Conservation (phyloP, 2,797 vertebrate species). For the Sebastiscus albofasciatus region DNA sequence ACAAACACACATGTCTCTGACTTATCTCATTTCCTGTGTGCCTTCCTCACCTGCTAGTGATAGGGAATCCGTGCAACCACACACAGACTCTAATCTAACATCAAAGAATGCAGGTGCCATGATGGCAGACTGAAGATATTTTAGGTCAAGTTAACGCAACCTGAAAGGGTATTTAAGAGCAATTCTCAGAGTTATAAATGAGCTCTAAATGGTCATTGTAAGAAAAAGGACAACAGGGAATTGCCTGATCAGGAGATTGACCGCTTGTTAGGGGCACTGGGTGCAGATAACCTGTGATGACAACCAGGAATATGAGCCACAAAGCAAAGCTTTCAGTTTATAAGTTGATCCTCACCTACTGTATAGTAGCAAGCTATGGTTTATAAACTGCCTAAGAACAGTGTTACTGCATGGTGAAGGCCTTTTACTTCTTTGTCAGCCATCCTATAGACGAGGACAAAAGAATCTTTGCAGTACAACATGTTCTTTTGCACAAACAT, state of each 20-base stretch:
- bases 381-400: background rate
- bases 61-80: constrained; percentile 18
- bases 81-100: background rate
- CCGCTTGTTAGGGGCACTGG: background rate
- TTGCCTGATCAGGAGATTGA: background rate
- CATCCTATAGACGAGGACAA: background rate
- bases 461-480: background rate
- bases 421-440: background rate
- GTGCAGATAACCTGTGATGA: background rate
- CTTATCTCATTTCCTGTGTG: constrained; percentile 51
- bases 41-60: constrained; percentile 34
- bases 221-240: background rate
- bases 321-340: background rate
- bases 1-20: constrained; percentile 4
- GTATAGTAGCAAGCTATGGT: background rate
- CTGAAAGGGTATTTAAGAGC: background rate
- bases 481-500: background rate
- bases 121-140: background rate
- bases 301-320: background rate
- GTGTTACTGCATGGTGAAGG: background rate
- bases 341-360: background rate
- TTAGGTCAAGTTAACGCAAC: background rate
- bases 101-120: background rate
- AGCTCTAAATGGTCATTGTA: background rate
- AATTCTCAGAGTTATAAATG: background rate